Base-by-base conservation (phyloP, 2,797 vertebrate species). In the Gymnothorax javanicus region DNA sequence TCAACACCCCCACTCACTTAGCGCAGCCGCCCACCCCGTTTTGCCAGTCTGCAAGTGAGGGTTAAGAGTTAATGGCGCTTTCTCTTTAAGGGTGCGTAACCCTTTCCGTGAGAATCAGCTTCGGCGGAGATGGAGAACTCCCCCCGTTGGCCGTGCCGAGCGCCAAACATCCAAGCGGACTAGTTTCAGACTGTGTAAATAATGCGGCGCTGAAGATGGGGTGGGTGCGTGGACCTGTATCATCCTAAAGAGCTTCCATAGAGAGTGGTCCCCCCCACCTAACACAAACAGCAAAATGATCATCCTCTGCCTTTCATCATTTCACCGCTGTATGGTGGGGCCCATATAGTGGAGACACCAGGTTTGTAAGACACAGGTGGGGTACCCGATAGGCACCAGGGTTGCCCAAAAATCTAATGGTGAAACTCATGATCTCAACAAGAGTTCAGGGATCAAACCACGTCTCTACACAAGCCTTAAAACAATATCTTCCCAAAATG, bases 31-130 rank as follows among this genome's bases (percentile, higher is more conserved):
- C 82, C 86, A 88, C 86, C 54, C 20, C 82, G 50, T 69, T 43
- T 84, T 77, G 67, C 25, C n/a, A 84, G 69, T 60, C 67, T 60
- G 87, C 87, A 85, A 59, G 62, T 43, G n/a, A 43, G 83, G 67
- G 87, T 86, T 83, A 84, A 87, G 77, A 90, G 73, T 87, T 85
- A 43, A 64, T 88, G 85, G 87, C 85, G 82, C 59, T 33, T 59
- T 83, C 27, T 85, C 75, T 87, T 82, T 84, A 86, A 89, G 84
- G 86, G 71, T 87, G 81, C 82, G 82, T 86, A 88, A 89, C 84
- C 88, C 84, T 75, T 62, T 59, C 15, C 4, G 15, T 67, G 59
- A 71, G 79, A 87, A 83, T 84, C 67, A 59, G 23, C 64, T 60
- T 25, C 23, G 25, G 15, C 60, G 13, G 7, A 79, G 60, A 25